A percentile compares a stretch with the other conserved stretches of the same genome.
Evolutionary conservation across 2,888 invertebrate genomes (phyloP).

Genomic region (Drosophila greeni): DNA sequence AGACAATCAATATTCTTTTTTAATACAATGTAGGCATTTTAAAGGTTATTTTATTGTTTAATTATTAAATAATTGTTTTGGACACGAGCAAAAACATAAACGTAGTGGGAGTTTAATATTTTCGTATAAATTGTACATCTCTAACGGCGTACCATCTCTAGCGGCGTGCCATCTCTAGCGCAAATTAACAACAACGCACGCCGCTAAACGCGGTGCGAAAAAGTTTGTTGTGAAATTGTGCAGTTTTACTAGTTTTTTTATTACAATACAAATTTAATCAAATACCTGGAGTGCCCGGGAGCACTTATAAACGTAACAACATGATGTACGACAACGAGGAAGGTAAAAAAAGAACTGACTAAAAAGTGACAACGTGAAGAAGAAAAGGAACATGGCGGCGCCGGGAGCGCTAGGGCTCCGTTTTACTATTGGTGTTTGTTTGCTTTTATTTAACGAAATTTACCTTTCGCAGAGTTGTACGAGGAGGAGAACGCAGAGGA

Average conservation of each 20-base stretch:
- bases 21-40: no score
- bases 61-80: no score
- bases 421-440: no score
- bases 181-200: conserved; percentile 31
- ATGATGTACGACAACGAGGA: conserved; percentile 79
- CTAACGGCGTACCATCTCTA: background rate
- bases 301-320: conserved; percentile 39
- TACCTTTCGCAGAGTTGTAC: conserved; percentile 79
- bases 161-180: conserved; percentile 16
- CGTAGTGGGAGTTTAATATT: background rate
- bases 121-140: no score
- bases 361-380: conserved; percentile 14
- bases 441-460: background rate
- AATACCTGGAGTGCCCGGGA: conserved; percentile 32
- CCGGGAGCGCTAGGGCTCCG: conserved; percentile 36
- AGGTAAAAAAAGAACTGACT: conserved; percentile 61
- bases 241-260: conserved; percentile 2
- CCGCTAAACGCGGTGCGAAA: conserved; percentile 47
- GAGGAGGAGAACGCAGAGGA: conserved; percentile 96
- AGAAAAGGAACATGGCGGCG: conserved; percentile 62
- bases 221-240: conserved; percentile 40
- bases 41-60: no score
- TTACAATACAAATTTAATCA: background rate
- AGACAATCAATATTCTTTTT: no score
- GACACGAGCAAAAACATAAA: background rate